These are phyloP conservation scores for Paramuricea clavata DNA, from an alignment of 92 coral and sea anemone genomes.

Conservation along the genomic window DNA sequence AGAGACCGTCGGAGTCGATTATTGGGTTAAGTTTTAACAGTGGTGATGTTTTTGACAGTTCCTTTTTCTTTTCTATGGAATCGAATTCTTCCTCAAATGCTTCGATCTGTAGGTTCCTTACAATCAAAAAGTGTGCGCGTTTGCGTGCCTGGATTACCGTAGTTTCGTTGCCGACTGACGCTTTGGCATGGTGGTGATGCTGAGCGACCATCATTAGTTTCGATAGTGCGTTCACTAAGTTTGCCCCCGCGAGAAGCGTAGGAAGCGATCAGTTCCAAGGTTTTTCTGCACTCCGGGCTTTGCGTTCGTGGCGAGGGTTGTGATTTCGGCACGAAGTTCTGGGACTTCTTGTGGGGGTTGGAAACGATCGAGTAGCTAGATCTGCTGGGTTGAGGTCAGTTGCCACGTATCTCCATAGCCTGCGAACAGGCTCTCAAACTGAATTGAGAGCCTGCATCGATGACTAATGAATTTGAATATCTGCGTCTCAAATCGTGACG, in stretches of 20 bases:
- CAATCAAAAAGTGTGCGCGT: conserved; percentile 33
- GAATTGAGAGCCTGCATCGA: too few species aligned
- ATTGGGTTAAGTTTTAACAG: conserved; percentile 39
- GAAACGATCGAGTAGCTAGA: conserved; percentile 57
- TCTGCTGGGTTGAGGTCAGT: conserved; percentile 67
- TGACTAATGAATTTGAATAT: too few species aligned
- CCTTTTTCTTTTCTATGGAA: neutral
- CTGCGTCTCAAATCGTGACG: too few species aligned
- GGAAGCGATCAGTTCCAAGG: conserved; percentile 23
- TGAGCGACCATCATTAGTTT: neutral
- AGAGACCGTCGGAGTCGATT: conserved; percentile 45
- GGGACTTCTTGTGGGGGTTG: conserved; percentile 7
- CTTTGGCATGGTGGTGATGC: neutral
- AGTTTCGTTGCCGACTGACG: neutral
- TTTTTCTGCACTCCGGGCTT: neutral
- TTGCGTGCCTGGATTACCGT: neutral
- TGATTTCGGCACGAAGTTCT: neutral
- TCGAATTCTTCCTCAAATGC: conserved; percentile 33
- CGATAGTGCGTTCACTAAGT: neutral
- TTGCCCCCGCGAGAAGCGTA: conserved; percentile 55
- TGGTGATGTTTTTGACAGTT: conserved; percentile 43
- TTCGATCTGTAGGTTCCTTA: conserved; percentile 44
- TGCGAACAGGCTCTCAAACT: too few species aligned
- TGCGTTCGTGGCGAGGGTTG: conserved; percentile 1
- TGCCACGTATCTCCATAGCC: too few species aligned